Base-by-base conservation (phyloP, 2,113 vertebrate species). In the Lagopus leucura region DNA sequence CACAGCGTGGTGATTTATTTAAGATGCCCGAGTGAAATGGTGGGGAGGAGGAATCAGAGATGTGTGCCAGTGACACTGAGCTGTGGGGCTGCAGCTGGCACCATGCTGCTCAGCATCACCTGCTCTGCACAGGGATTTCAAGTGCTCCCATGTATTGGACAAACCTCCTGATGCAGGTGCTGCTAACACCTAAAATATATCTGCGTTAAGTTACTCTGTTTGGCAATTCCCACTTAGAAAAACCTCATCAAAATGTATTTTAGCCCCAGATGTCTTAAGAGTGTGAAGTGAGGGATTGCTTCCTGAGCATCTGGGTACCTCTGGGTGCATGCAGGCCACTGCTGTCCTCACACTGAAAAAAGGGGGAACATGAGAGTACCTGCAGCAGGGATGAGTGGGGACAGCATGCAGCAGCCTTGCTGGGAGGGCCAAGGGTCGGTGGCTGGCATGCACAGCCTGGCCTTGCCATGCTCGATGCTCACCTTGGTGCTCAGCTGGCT, bases 181-280 rank as follows among this genome's bases (percentile, higher is more conserved):
- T 75, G 17, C 90, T 86, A 65, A 12, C 14, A 19, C 54, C 45
- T 48, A 16, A 81, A 65, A 92, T 58, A 88, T 79, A 75, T 78
- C 73, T 65, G 55, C 27, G 1, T 89, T 60, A 55, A 1, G 15
- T 72, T 28, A 57, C 70, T 84, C 32, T 48, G 63, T 77, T 94
- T 78, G 75, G 95, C 85, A 90, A 38, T 77, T 69, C 71, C 76
- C 27, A 5, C 61, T 82, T 11, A 1, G 22, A 38, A 95, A 64
- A 85, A 32, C 77, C 80, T 72, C 55, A 64, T 45, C 57, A 40
- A 84, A 76, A 86, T 92, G 74, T 88, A 90, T 95, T 96, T 95
- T 28, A 90, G 32, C 58, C 54, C 22, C 72, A 52, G 71, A 38
- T 45, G 28, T 71, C 57, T 64, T 4, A 14, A 38, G 67, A n/a